phyloP scores from a whole-genome alignment of 2,113 vertebrate species.

The Thomomys bottae region DNA sequence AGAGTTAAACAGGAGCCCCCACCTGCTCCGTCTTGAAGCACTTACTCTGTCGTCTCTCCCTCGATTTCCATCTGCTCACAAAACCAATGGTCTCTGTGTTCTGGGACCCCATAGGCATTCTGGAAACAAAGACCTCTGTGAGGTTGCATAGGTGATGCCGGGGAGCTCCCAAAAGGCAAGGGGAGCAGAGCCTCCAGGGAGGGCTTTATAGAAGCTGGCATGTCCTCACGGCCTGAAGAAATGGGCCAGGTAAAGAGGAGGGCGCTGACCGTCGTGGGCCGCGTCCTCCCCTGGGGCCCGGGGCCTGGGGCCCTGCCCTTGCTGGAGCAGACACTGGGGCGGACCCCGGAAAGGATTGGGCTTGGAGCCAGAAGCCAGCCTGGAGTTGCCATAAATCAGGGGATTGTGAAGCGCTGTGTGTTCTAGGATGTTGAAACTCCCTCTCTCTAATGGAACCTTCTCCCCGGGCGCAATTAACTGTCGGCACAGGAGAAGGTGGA shows the following conservation, averaged over 20 bases:
- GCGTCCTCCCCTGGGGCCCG: neutral
- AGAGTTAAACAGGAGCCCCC: slow-evolving; percentile 58
- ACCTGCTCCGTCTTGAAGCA: neutral
- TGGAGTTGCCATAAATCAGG: slow-evolving; percentile 23
- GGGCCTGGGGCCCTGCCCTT: neutral
- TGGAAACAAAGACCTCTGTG: neutral
- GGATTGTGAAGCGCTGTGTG: slow-evolving; percentile 62
- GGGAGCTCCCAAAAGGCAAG: neutral
- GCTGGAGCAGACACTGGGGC: slow-evolving; percentile 52
- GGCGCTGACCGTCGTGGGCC: neutral
- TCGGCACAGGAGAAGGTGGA: neutral
- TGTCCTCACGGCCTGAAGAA: neutral
- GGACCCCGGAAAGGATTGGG: neutral
- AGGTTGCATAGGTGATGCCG: neutral
- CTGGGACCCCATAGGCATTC: too few relatives aligned
- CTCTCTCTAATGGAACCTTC: slow-evolving; percentile 44
- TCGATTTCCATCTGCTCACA: neutral
- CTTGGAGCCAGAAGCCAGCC: slow-evolving; percentile 20
- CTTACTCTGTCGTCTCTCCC: slow-evolving; percentile 47
- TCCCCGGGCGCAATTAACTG: slow-evolving; percentile 26
- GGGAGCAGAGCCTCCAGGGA: neutral
- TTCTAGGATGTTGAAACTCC: slow-evolving; percentile 33
- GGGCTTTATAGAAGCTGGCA: neutral
- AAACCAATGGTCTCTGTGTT: too few relatives aligned
- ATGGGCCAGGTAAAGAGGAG: neutral